Conservation (phyloP, 2,797 vertebrate species). For the Microctenopoma stevenorrisi region DNA sequence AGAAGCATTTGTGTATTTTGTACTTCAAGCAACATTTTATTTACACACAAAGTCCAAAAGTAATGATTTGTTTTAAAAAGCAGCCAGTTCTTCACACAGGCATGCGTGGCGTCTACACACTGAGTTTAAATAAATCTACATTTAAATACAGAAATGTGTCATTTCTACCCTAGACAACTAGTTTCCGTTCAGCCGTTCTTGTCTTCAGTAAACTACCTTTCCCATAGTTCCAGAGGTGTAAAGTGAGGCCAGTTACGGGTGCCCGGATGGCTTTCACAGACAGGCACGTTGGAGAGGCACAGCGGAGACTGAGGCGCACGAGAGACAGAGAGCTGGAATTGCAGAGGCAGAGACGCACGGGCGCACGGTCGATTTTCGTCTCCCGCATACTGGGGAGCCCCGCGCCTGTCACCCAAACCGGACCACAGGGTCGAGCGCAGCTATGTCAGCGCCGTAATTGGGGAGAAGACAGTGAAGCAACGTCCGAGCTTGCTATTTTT, state of each 20-base stretch:
- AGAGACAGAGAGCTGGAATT: slow-evolving; percentile 78
- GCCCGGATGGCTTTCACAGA: slow-evolving; percentile 78
- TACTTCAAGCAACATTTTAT: background rate
- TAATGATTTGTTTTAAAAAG: background rate
- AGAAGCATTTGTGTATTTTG: background rate
- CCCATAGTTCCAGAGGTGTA: slow-evolving; percentile 74
- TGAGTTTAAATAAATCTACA: too few species aligned
- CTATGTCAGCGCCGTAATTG: slow-evolving; percentile 52
- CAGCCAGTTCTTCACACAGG: background rate
- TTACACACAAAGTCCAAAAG: background rate
- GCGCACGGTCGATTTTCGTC: slow-evolving; percentile 68
- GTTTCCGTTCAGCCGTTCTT: slow-evolving; percentile 9
- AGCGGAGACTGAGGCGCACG: slow-evolving; percentile 69
- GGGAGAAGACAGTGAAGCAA: slow-evolving; percentile 41
- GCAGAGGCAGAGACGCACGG: slow-evolving; percentile 81
- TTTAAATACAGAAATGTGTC: background rate
- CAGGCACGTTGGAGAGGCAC: slow-evolving; percentile 82
- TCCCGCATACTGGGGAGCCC: slow-evolving; percentile 78
- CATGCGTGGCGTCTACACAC: too few species aligned
- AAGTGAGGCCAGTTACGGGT: slow-evolving; percentile 79
- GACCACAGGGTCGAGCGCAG: slow-evolving; percentile 45
- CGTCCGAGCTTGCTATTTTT: slow-evolving; percentile 35
- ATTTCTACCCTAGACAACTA: background rate
- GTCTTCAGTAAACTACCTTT: slow-evolving; percentile 74
- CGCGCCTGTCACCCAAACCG: slow-evolving; percentile 61